phyloP scores from a whole-genome alignment of 2,113 vertebrate genomes.

The Callipepla squamata region DNA sequence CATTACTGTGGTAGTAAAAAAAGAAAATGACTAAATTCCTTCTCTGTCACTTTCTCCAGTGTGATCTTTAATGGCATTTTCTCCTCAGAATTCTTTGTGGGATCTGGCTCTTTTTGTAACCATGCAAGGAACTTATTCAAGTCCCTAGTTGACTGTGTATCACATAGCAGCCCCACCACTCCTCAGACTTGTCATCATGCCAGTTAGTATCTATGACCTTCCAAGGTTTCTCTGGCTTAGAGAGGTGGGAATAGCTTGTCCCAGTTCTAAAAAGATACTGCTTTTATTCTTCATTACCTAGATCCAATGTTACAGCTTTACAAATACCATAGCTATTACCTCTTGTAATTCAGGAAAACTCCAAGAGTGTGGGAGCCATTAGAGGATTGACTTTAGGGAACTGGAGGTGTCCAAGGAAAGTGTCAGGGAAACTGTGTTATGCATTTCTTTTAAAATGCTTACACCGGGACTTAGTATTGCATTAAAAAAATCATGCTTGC shows the following conservation, averaged over 20 bases:
- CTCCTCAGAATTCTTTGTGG: background rate
- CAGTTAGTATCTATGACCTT: background rate
- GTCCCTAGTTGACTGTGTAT: background rate
- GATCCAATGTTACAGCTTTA: background rate
- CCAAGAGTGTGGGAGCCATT: background rate
- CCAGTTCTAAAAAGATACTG: background rate
- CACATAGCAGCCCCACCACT: background rate
- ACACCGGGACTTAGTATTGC: background rate
- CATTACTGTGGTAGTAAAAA: background rate
- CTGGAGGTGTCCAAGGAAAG: background rate
- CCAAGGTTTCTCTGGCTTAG: background rate
- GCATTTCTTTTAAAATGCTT: background rate
- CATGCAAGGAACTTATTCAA: background rate
- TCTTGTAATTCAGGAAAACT: background rate
- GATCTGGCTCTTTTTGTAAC: background rate
- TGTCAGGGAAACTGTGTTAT: background rate
- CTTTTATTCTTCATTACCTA: background rate
- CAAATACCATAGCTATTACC: background rate
- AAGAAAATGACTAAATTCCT: background rate
- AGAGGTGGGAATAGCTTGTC: background rate
- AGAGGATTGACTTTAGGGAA: background rate
- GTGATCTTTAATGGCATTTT: background rate
- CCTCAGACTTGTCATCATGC: background rate
- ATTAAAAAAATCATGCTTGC: background rate
- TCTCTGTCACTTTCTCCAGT: background rate